These are phyloP conservation scores for Melanocharis versteri DNA, from an alignment of 2,113 vertebrate genomes.

Conservation along the genomic window DNA sequence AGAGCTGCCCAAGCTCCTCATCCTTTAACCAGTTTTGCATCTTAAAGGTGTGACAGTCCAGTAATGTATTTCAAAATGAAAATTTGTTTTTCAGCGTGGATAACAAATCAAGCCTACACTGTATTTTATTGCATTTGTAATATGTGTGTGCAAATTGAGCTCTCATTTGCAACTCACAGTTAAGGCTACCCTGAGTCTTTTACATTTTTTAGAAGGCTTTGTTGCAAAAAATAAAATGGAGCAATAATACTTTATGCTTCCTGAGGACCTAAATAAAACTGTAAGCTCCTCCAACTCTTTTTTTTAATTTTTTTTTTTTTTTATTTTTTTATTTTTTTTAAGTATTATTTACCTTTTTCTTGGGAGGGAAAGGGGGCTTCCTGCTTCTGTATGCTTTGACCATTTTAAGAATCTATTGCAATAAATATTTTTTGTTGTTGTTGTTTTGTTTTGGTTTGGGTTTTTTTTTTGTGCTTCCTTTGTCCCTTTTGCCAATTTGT, in stretches of 20 bases:
- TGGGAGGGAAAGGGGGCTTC: background rate
- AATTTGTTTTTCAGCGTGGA: background rate
- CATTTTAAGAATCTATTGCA: background rate
- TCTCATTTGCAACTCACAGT: background rate
- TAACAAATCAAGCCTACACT: background rate
- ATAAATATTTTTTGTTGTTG: too few species aligned
- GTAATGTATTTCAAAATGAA: background rate
- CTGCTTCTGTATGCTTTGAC: background rate
- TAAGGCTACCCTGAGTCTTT: background rate
- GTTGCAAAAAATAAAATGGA: background rate
- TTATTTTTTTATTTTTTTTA: too few species aligned
- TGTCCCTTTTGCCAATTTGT: background rate
- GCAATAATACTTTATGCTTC: background rate
- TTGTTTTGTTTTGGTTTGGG: background rate
- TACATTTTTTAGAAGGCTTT: background rate
- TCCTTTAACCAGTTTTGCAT: background rate
- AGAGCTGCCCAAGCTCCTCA: background rate
- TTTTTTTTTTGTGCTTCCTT: background rate
- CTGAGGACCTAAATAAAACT: background rate
- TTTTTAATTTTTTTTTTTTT: too few species aligned
- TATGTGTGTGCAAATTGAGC: background rate
- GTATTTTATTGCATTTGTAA: background rate
- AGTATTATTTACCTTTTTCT: background rate
- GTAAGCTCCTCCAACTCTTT: background rate
- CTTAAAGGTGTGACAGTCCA: background rate